phyloP scores from a whole-genome alignment of 2,888 invertebrate genomes.

The Adelognathus sp. region DNA sequence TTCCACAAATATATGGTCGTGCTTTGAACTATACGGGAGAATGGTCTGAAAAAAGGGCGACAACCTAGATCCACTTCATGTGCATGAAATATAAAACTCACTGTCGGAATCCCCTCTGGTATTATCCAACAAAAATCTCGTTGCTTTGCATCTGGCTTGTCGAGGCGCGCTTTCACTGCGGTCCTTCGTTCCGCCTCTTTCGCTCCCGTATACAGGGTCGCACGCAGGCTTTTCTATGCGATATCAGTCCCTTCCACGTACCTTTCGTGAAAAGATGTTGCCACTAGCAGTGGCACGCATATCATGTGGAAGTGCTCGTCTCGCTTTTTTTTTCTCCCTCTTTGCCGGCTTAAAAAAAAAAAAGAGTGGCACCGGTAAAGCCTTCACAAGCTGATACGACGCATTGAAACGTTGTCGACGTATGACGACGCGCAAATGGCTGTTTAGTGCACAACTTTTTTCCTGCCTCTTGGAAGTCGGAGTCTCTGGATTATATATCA shows the following conservation, averaged over 20 bases:
- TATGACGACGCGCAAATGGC: background rate
- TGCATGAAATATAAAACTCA: background rate
- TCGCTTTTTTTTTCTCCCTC: conserved; percentile 3
- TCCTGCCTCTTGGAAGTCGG: background rate
- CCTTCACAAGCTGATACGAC: background rate
- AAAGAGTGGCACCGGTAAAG: background rate
- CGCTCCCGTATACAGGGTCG: conserved; percentile 60
- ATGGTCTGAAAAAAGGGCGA: background rate
- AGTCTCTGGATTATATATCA: background rate
- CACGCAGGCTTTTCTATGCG: conserved; percentile 65
- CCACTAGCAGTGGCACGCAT: conserved; percentile 41
- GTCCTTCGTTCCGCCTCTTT: conserved; percentile 11
- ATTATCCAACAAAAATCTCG: background rate
- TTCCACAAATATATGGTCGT: too few species aligned
- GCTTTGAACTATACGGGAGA: too few species aligned
- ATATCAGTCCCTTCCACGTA: conserved; percentile 53
- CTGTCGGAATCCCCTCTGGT: background rate
- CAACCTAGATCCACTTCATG: background rate
- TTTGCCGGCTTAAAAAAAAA: conserved; percentile 33
- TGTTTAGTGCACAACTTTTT: background rate
- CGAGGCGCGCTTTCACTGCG: conserved; percentile 30
- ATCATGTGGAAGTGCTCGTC: background rate
- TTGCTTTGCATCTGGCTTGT: background rate
- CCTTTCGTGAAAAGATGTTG: conserved; percentile 65
- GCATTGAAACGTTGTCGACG: background rate